Conservation (phyloP, 2,888 invertebrate species). For the Pseudoips prasinana region DNA sequence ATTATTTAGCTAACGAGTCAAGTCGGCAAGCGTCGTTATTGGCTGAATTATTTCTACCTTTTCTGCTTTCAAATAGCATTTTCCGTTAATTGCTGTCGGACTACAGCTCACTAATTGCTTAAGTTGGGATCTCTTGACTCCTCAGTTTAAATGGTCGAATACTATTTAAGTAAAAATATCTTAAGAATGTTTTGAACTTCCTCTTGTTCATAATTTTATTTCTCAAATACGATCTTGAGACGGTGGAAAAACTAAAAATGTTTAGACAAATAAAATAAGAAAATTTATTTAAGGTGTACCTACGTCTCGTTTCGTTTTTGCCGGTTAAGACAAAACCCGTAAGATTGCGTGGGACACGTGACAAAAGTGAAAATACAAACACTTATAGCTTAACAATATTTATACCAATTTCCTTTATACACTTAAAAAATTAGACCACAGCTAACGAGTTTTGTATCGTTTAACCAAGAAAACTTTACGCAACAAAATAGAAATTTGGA, state of each 20-base stretch:
- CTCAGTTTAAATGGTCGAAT: slow-evolving; percentile 70
- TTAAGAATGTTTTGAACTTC: slow-evolving; percentile 69
- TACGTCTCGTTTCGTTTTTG: too few species aligned
- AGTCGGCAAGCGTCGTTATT: slow-evolving; percentile 60
- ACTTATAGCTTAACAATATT: too few species aligned
- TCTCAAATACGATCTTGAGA: slow-evolving; percentile 34
- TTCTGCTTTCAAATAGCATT: slow-evolving; percentile 74
- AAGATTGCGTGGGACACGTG: too few species aligned
- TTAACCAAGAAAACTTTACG: too few species aligned
- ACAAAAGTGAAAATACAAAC: too few species aligned
- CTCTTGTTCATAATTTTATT: slow-evolving; percentile 60
- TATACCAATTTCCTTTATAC: too few species aligned
- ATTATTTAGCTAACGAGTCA: slow-evolving; percentile 74
- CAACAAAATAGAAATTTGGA: too few species aligned
- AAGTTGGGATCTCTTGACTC: slow-evolving; percentile 77
- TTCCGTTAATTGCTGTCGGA: slow-evolving; percentile 79
- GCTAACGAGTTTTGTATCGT: too few species aligned
- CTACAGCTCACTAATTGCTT: slow-evolving; percentile 79
- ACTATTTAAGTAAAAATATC: slow-evolving; percentile 71
- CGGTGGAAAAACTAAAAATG: slow-evolving; percentile 37
- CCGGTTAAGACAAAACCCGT: too few species aligned
- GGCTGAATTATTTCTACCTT: slow-evolving; percentile 78
- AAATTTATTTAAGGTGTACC: too few species aligned
- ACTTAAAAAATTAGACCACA: too few species aligned
- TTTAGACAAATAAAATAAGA: too few species aligned